phyloP scores from a whole-genome alignment of 2,797 vertebrate genomes.

The Coendou prehensilis region DNA sequence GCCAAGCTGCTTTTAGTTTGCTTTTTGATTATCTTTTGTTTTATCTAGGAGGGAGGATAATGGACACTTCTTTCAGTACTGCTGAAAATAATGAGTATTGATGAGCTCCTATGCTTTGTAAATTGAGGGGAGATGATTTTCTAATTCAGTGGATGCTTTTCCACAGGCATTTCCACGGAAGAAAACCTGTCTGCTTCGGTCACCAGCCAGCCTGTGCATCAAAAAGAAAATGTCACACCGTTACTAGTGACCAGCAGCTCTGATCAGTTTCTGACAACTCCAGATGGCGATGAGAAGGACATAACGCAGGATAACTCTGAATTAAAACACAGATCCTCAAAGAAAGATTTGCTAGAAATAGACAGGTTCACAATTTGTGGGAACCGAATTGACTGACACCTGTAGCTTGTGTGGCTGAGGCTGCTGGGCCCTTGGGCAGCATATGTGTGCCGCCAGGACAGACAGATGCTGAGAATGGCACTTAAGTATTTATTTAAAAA shows the following conservation, averaged over 20 bases:
- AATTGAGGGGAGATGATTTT: background rate
- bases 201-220: conserved; percentile 92
- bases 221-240: conserved; percentile 88
- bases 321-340: conserved; percentile 92
- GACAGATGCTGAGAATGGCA: conserved; percentile 87
- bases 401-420: conserved; percentile 80
- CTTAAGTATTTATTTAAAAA: conserved; percentile 94
- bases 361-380: conserved; percentile 99
- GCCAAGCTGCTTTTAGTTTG: background rate
- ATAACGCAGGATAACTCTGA: conserved; percentile 90
- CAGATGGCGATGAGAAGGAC: conserved; percentile 96
- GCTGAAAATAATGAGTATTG: background rate
- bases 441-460: conserved; percentile 72
- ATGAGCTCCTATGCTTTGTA: background rate
- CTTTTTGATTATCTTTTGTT: background rate
- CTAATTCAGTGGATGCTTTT: conserved; percentile 63
- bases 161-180: conserved; percentile 88
- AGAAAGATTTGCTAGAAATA: conserved; percentile 97
- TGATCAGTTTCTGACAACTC: conserved; percentile 95
- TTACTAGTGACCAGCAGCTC: conserved; percentile 92
- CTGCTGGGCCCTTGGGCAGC: conserved; percentile 84
- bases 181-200: conserved; percentile 90
- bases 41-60: background rate
- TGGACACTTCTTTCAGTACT: background rate
- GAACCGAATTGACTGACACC: conserved; percentile 95